Evolutionary conservation across 2,888 invertebrate species (phyloP), one percentile per base, ranked within the genome.

Genomic region (Synanthedon formicaeformis): DNA sequence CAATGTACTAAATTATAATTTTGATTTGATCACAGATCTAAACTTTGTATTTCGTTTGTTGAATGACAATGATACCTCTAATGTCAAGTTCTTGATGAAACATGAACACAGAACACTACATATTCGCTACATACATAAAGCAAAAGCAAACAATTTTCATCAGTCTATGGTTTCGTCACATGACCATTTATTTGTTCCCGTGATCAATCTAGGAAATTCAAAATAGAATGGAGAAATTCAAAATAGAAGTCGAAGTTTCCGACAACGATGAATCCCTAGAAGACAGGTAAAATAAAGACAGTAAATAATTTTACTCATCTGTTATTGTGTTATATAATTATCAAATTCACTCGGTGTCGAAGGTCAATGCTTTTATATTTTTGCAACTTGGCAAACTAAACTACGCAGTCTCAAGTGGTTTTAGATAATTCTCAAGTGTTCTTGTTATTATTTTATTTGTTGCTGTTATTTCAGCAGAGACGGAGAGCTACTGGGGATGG

Each of bases 141-240:
- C 4, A 34, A 45, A 45, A 45, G 12, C n/a, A 45, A 45, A n/a
- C n/a, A n/a, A 45, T n/a, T 45, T 13, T 8, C 45, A 45, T 8
- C 23, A 73, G 74, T 78, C 75, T 81, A 67, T 84, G 71, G 60
- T 57, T 51, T 67, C 66, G 79, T 92, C 91, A 92, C 91, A 91
- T 92, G 91, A 91, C 91, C 91, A 82, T 88, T 82, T 88, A 88
- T 80, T 91, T 91, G 91, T 90, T 89, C 91, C 91, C 91, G 91
- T 91, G 91, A 91, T 90, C 91, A 90, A 85, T 89, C 81, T 88
- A 85, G 87, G 81, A 89, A 90, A 90, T 90, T 89, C 90, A 90
- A 90, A 90, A 89, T 88, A 88, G 86, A 87, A 76, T 75, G 76
- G 80, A 78, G 82, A 85, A 86, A 85, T 77, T 54, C 59, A 81